A percentile compares a stretch with the other conserved stretches of the same genome.
phyloP scores from a whole-genome alignment of 2,113 vertebrate genomes.

The Paramormyrops kingsleyae region DNA sequence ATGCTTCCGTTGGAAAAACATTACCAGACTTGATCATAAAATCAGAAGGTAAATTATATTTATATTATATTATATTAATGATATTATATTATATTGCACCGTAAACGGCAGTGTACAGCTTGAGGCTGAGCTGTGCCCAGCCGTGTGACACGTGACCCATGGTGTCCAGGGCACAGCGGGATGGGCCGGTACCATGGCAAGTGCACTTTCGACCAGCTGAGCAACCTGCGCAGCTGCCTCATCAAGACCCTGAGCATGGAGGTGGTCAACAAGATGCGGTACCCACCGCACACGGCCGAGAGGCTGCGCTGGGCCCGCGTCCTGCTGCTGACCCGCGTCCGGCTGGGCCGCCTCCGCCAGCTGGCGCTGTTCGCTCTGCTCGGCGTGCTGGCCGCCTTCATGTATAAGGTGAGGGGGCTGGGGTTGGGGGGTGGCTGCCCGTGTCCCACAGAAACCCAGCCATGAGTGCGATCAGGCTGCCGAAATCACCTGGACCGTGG shows the following conservation, averaged over 20 bases:
- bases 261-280: conserved; percentile 62
- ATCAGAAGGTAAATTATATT: background rate
- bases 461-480: background rate
- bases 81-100: background rate
- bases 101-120: background rate
- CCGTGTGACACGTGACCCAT: background rate
- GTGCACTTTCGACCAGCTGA: conserved; percentile 77
- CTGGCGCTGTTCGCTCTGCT: conserved; percentile 52
- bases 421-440: background rate
- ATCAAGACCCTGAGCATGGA: conserved; percentile 71
- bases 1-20: background rate
- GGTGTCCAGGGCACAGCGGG: conserved; percentile 72
- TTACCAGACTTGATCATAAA: background rate
- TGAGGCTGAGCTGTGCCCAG: background rate
- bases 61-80: background rate
- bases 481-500: background rate
- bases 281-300: conserved; percentile 72
- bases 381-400: conserved; percentile 48
- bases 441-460: background rate
- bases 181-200: conserved; percentile 81
- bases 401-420: conserved; percentile 44
- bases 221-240: conserved; percentile 73
- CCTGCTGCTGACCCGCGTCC: conserved; percentile 61
- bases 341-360: conserved; percentile 45
- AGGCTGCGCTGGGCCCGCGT: conserved; percentile 72